These are phyloP conservation scores for Nephrocerus scutellatus DNA, from an alignment of 2,888 invertebrate species.

Conservation along the genomic window DNA sequence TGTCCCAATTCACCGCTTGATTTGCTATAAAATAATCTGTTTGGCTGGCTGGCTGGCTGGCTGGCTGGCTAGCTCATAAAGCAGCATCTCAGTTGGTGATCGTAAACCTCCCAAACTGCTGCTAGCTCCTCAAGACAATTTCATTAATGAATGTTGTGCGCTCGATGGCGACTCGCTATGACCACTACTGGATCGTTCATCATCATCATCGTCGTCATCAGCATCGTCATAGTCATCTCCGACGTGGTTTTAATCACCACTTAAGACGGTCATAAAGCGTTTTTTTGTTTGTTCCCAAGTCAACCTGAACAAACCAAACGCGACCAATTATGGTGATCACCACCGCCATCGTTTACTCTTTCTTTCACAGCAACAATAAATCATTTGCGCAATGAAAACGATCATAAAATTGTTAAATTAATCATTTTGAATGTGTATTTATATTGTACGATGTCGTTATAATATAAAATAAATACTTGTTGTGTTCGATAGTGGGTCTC, in stretches of 20 bases:
- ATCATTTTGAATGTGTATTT: constrained; percentile 45
- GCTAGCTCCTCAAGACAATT: constrained; percentile 25
- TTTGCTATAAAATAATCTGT: too few relatives aligned
- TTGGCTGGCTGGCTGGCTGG: too few relatives aligned
- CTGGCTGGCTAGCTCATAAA: too few relatives aligned
- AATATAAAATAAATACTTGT: too few relatives aligned
- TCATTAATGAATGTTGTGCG: constrained; percentile 22
- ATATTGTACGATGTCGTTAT: too few relatives aligned
- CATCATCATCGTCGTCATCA: constrained; percentile 3
- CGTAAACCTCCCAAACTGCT: constrained; percentile 23
- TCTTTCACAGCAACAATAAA: constrained; percentile 45
- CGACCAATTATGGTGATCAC: too few relatives aligned
- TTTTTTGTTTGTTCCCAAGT: too few relatives aligned
- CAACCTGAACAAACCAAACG: too few relatives aligned
- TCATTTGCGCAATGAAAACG: constrained; percentile 44
- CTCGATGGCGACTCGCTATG: constrained; percentile 7
- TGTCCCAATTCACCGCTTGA: too few relatives aligned
- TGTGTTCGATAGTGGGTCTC: too few relatives aligned
- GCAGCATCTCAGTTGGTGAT: constrained; percentile 23
- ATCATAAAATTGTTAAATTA: constrained; percentile 48
- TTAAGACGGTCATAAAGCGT: constrained; percentile 26
- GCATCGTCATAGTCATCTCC: constrained; percentile 13
- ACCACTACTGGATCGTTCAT: too few relatives aligned
- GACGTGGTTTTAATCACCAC: constrained; percentile 23
- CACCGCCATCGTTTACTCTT: constrained; percentile 20